Evolutionary conservation across 2,888 invertebrate genomes (phyloP).

Genomic region (Agriopis leucophaearia): DNA sequence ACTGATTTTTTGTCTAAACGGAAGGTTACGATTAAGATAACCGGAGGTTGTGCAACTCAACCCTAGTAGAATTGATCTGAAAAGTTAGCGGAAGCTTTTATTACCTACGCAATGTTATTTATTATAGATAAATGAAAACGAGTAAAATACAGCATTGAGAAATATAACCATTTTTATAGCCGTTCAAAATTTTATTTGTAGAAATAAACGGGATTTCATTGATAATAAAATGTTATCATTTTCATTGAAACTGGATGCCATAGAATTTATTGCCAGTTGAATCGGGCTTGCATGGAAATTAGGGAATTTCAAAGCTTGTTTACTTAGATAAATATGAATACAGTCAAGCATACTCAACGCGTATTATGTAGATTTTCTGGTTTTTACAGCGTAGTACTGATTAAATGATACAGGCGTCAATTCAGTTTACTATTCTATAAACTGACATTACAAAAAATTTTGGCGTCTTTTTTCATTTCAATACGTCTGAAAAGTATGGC

Average conservation of each 20-base stretch:
- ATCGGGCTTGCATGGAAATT: neutral
- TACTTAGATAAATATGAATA: no score
- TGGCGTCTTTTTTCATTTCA: no score
- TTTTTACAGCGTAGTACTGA: no score
- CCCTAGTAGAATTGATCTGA: neutral
- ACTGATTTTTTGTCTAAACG: neutral
- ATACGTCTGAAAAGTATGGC: no score
- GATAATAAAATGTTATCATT: conserved; percentile 16
- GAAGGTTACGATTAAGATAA: neutral
- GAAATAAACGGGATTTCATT: conserved; percentile 10
- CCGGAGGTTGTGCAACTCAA: neutral
- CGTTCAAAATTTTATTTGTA: conserved; percentile 16
- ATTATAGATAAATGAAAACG: conserved; percentile 10
- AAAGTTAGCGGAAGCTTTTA: neutral
- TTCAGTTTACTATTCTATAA: no score
- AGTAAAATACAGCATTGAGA: neutral
- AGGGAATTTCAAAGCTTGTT: no score
- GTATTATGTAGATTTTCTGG: no score
- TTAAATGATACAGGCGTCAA: no score
- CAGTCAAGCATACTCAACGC: no score
- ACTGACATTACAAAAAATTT: no score
- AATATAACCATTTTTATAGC: conserved; percentile 11
- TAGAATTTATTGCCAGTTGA: conserved; percentile 7
- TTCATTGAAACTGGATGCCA: conserved; percentile 5
- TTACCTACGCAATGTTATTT: neutral